These are phyloP conservation scores for Sylvicola cinctus DNA, from an alignment of 2,888 invertebrate genomes.

Conservation along the genomic window DNA sequence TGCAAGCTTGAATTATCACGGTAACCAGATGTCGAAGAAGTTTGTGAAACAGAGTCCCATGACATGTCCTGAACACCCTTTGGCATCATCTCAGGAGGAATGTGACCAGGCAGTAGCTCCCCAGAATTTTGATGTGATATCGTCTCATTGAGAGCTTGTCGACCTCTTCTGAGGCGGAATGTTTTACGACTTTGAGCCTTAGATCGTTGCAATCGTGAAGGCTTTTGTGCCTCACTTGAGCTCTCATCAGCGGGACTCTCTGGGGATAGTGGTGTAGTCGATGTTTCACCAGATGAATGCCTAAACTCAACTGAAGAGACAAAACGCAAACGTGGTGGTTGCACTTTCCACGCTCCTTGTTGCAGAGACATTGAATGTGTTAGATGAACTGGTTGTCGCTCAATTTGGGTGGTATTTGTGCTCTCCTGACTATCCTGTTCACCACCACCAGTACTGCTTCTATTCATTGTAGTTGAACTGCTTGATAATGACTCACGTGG, in stretches of 20 bases:
- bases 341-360: slow-evolving; percentile 21
- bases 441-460: neutral
- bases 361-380: slow-evolving; percentile 24
- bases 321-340: slow-evolving; percentile 52
- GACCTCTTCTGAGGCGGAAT: slow-evolving; percentile 65
- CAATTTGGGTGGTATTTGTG: slow-evolving; percentile 13
- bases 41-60: slow-evolving; percentile 65
- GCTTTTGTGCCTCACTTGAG: slow-evolving; percentile 38
- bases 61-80: slow-evolving; percentile 38
- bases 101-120: slow-evolving; percentile 7
- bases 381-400: neutral
- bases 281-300: slow-evolving; percentile 60
- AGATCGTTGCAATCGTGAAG: slow-evolving; percentile 63
- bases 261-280: slow-evolving; percentile 54
- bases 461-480: slow-evolving; percentile 31
- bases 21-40: slow-evolving; percentile 73
- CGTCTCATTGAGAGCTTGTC: slow-evolving; percentile 41
- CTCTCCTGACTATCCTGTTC: slow-evolving; percentile 2
- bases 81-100: neutral
- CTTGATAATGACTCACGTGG: slow-evolving; percentile 36
- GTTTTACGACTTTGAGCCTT: slow-evolving; percentile 90
- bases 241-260: slow-evolving; percentile 46
- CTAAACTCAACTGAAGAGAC: slow-evolving; percentile 65
- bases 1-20: slow-evolving; percentile 41
- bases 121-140: slow-evolving; percentile 3